Base-by-base conservation (phyloP, 35 echinoderm and acorn worm genomes). In the Ptychodera flava region DNA sequence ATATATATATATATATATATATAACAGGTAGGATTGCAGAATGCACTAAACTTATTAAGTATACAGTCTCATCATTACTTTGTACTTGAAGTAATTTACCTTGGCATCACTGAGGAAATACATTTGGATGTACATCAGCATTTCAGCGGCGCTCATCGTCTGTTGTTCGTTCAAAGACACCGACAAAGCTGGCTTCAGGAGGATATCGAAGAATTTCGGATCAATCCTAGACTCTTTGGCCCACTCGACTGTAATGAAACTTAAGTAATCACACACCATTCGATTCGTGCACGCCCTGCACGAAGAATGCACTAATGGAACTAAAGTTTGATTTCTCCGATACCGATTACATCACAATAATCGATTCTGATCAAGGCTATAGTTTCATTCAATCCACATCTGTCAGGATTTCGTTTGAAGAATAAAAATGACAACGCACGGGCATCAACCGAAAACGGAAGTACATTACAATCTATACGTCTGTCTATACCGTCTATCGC, bases 91-190 rank as follows among this genome's bases (percentile, higher is more conserved):
- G 12, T n/a, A n/a, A n/a, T 79, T 86, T 36, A 95, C 93, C 90
- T 95, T 31, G 16, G 93, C 78, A 77, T 86, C 80, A 86, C 93
- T 95, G 22, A 91, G 45, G 36, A 87, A 95, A 78, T 88, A 95
- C 33, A 91, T 78, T 32, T 95, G 93, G 12, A 90, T 91, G 37
- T 86, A 95, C 10, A 82, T 82, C 16, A 95, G 78, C 78, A 89
- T 80, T 36, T 95, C 93, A 35, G 93, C 93, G 15, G 93, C 93
- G 80, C 93, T 95, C 78, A 95, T 83, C 28, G 34, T 85, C 16
- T 78, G 16, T 16, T 64, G 38, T 33, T 95, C 90, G 33, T 95
- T 85, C 30, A 89, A 86, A 15, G 86, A 89, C 16, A 82, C 90
- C 16, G 86, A 80, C 30, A 91, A 35, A 10, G 85, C 89, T 29